A percentile compares a stretch with the other conserved stretches of the same genome.
Conservation (phyloP, 2,113 vertebrate genomes). For the Anser brachyrhynchus region DNA sequence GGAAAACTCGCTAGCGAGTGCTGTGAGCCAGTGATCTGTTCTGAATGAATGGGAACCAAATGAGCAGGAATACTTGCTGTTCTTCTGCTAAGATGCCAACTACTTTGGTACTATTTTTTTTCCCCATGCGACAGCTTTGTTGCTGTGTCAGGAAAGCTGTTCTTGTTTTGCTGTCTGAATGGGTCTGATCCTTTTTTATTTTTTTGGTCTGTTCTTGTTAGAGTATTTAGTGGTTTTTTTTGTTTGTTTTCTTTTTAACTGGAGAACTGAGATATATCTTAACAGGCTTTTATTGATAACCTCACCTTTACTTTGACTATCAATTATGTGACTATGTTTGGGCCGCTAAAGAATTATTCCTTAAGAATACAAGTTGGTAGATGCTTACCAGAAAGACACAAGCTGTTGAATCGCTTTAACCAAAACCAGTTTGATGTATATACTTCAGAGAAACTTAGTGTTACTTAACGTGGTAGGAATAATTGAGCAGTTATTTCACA, state of each 20-base stretch:
- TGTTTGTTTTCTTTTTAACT: not conserved
- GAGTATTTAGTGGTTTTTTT: not conserved
- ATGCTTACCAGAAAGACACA: not conserved
- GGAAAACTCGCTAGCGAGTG: fast-evolving
- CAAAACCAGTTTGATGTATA: too few relatives aligned
- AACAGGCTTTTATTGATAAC: not conserved
- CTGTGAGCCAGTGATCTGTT: not conserved
- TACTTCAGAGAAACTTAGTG: not conserved
- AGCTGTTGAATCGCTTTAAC: not conserved
- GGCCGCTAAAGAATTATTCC: not conserved
- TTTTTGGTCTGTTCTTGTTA: not conserved
- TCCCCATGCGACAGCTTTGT: not conserved
- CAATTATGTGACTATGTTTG: not conserved
- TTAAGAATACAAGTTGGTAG: too few relatives aligned
- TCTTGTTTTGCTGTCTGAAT: not conserved
- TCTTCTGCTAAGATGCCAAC: not conserved
- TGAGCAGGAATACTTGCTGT: fast-evolving
- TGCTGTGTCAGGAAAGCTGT: not conserved
- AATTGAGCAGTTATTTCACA: not conserved
- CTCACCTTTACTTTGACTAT: not conserved
- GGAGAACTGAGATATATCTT: not conserved
- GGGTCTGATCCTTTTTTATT: not conserved
- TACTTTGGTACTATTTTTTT: not conserved
- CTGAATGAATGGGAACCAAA: not conserved
- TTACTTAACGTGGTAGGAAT: not conserved